Conservation (phyloP, 2,888 invertebrate species). For the Tryphoninae sp. region DNA sequence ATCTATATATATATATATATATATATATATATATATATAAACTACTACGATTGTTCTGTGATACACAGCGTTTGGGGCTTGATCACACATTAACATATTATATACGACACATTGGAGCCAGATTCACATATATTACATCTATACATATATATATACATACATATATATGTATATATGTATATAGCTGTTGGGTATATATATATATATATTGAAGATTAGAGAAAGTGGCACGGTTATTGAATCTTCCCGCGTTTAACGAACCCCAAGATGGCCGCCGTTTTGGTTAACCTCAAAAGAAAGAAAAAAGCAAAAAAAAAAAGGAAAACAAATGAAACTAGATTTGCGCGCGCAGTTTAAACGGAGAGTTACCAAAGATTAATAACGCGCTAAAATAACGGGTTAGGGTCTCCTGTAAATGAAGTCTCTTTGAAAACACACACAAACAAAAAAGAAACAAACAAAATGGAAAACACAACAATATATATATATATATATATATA, state of each 20-base stretch:
- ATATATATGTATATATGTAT: slow-evolving; percentile 60
- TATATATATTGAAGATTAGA: slow-evolving; percentile 33
- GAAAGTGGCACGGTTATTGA: slow-evolving; percentile 10
- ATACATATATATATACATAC: slow-evolving; percentile 67
- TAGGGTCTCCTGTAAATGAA: slow-evolving; percentile 7
- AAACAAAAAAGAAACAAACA: no score
- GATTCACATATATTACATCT: slow-evolving; percentile 48
- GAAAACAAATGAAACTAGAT: not conserved
- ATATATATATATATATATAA: slow-evolving; percentile 70
- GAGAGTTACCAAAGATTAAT: slow-evolving; percentile 56
- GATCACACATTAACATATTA: slow-evolving; percentile 75
- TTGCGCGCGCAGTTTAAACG: slow-evolving; percentile 32
- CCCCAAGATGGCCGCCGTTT: not conserved
- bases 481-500: slow-evolving; percentile 32
- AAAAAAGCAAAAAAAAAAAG: not conserved
- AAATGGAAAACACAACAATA: not conserved
- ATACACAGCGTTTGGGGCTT: slow-evolving; percentile 81
- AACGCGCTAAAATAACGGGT: slow-evolving; percentile 20
- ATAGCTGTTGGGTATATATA: slow-evolving; percentile 30
- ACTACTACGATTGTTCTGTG: slow-evolving; percentile 81
- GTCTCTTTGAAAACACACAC: not conserved
- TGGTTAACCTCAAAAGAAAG: not conserved
- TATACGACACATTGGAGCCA: slow-evolving; percentile 53
- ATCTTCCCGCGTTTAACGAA: slow-evolving; percentile 10
- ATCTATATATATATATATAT: slow-evolving; percentile 72